Conservation (phyloP, 2,888 invertebrate species). For the Lochmaea crataegi region DNA sequence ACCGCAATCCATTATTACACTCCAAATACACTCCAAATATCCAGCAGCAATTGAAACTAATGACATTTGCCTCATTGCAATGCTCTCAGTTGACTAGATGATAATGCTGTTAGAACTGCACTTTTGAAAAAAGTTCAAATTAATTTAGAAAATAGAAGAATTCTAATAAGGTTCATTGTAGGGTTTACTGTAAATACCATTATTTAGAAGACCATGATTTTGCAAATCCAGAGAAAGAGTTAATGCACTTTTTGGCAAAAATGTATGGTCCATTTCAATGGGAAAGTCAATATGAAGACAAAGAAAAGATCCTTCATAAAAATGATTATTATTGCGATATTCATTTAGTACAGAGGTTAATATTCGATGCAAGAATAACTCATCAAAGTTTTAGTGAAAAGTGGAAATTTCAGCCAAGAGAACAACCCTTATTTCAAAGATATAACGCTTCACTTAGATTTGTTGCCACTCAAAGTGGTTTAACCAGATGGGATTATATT, state of each 20-base stretch:
- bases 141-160: too few relatives aligned
- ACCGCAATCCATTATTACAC: too few relatives aligned
- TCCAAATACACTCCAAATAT: too few relatives aligned
- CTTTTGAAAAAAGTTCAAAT: too few relatives aligned
- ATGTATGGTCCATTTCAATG: slow-evolving; percentile 74
- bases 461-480: slow-evolving; percentile 83
- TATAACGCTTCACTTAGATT: slow-evolving; percentile 79
- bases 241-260: slow-evolving; percentile 79
- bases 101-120: too few relatives aligned
- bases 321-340: slow-evolving; percentile 87
- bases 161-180: slow-evolving; percentile 55
- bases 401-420: slow-evolving; percentile 56
- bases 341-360: slow-evolving; percentile 84
- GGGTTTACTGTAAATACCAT: slow-evolving; percentile 90
- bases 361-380: slow-evolving; percentile 88
- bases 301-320: slow-evolving; percentile 64
- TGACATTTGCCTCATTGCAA: too few relatives aligned
- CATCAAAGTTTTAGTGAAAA: slow-evolving; percentile 65
- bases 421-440: slow-evolving; percentile 69
- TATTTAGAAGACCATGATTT: slow-evolving; percentile 83
- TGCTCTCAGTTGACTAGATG: too few relatives aligned
- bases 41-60: too few relatives aligned
- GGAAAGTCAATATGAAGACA: slow-evolving; percentile 71
- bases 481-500: slow-evolving; percentile 88
- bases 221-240: slow-evolving; percentile 77